These are phyloP conservation scores for Lamprologus callipterus DNA, from an alignment of 2,113 vertebrate species.

Conservation along the genomic window DNA sequence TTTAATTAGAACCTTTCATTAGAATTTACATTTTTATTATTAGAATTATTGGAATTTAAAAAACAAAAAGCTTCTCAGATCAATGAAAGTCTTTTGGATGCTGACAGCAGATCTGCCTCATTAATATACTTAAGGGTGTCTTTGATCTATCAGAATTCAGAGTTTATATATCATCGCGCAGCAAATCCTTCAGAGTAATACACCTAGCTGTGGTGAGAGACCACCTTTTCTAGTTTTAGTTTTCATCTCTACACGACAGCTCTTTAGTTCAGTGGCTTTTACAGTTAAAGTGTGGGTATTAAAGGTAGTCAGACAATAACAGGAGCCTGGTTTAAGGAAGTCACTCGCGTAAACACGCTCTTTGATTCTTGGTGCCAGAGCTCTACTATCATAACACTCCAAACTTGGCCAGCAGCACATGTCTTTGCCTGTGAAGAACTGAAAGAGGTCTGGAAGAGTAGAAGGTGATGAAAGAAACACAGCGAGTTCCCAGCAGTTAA, in stretches of 20 bases:
- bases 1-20: neutral
- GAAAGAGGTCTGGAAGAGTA: neutral
- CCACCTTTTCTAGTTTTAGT: neutral
- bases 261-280: neutral
- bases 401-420: constrained; percentile 6
- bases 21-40: neutral
- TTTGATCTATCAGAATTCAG: neutral
- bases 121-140: neutral
- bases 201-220: neutral
- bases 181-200: neutral
- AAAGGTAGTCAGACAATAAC: neutral
- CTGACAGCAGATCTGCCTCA: neutral
- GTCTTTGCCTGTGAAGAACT: neutral
- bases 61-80: neutral
- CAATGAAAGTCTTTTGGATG: neutral
- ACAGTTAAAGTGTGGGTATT: neutral
- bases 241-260: neutral
- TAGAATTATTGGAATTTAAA: neutral
- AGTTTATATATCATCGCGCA: neutral
- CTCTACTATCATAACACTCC: constrained; percentile 8
- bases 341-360: neutral
- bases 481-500: neutral
- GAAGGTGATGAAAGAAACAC: neutral
- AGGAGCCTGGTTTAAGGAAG: neutral
- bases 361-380: neutral